Conservation (phyloP, 2,113 vertebrate genomes). For the Cyrtonyx montezumae region DNA sequence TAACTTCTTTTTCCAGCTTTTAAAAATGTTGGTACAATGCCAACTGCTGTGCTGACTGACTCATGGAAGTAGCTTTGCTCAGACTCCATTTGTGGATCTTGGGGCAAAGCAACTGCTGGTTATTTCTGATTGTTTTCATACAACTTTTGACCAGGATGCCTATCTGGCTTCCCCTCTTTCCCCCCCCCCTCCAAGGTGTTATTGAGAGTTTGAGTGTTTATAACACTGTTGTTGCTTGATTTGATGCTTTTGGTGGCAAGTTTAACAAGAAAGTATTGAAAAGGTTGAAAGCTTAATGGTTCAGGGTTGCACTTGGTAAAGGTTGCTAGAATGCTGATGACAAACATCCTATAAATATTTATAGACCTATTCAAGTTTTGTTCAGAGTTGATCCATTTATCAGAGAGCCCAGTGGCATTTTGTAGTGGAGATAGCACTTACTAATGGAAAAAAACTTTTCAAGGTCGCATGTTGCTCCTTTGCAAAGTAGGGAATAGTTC, state of each 20-base stretch:
- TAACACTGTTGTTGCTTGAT: not conserved
- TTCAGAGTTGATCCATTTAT: not conserved
- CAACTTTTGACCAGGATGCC: not conserved
- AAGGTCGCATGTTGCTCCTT: not conserved
- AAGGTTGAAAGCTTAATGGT: not conserved
- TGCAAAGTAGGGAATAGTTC: not conserved
- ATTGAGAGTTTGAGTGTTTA: not conserved
- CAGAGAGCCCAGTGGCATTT: not conserved
- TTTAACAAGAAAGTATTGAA: not conserved
- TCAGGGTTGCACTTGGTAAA: not conserved
- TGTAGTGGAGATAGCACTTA: accelerated
- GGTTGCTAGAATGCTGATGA: not conserved
- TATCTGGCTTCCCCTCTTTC: accelerated
- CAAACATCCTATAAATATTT: not conserved
- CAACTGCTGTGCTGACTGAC: accelerated
- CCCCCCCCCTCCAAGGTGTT: not conserved
- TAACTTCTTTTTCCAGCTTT: not conserved
- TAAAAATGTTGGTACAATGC: not conserved
- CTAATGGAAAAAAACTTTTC: not conserved
- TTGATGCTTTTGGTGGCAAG: not conserved
- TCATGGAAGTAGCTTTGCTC: not conserved
- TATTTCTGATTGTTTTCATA: not conserved
- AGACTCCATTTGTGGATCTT: not conserved
- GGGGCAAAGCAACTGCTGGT: not conserved
- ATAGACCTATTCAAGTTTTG: not conserved